Evolutionary conservation across 1,140 invertebrate species (phyloP).

Genomic region (Diachasma alloeum): DNA sequence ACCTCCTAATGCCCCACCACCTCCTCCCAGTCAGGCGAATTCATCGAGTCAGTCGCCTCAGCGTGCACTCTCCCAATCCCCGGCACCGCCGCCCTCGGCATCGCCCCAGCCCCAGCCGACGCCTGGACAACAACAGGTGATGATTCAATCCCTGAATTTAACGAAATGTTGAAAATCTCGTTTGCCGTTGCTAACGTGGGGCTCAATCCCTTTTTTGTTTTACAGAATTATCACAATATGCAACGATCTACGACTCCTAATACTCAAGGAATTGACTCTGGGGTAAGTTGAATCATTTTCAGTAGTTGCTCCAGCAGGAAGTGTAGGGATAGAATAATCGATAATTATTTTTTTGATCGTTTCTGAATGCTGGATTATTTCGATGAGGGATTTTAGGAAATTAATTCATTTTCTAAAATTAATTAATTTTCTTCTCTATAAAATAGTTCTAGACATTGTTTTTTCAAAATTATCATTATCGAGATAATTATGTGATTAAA

Average conservation of each 20-base stretch:
- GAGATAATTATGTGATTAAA: no score
- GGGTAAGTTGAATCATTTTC: constrained; percentile 44
- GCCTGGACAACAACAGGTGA: constrained; percentile 56
- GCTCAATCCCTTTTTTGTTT: constrained; percentile 26
- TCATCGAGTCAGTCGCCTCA: constrained; percentile 63
- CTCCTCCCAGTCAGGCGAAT: constrained; percentile 58
- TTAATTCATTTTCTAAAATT: no score
- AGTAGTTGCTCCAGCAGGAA: no score
- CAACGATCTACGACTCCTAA: constrained; percentile 64
- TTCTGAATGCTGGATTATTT: no score
- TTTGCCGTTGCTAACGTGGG: not conserved
- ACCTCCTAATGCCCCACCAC: constrained; percentile 56
- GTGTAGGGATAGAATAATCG: no score
- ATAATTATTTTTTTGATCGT: no score
- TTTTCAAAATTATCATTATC: no score
- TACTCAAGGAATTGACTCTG: constrained; percentile 64
- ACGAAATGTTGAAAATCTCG: not conserved
- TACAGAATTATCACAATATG: constrained; percentile 62
- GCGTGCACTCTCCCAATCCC: constrained; percentile 61
- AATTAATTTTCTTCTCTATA: no score
- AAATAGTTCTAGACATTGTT: no score
- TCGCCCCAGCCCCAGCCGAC: constrained; percentile 60
- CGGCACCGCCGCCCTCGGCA: constrained; percentile 61
- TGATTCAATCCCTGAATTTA: not conserved
- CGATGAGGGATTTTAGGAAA: no score